phyloP scores from a whole-genome alignment of 2,113 vertebrate species.

The Trachemys scripta region DNA sequence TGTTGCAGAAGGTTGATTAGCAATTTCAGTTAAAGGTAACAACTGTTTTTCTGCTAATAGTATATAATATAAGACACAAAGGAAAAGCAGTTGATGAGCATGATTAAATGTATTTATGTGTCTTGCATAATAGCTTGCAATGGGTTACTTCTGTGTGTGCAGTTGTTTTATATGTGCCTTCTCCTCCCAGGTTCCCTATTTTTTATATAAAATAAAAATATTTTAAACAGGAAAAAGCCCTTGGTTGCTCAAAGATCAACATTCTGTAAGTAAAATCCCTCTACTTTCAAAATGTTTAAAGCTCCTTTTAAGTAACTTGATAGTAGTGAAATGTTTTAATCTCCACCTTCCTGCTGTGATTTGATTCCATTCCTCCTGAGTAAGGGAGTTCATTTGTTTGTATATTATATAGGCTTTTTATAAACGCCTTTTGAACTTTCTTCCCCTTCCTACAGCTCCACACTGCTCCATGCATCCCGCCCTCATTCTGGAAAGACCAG shows the following conservation, averaged over 20 bases:
- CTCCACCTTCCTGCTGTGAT: conserved; percentile 11
- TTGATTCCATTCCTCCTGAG: conserved; percentile 24
- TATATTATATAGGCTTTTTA: conserved; percentile 26
- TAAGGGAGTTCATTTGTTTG: conserved; percentile 47
- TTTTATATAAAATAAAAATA: neutral
- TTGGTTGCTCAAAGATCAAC: conserved; percentile 1
- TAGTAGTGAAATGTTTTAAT: neutral
- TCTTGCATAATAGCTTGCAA: neutral
- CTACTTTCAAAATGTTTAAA: neutral
- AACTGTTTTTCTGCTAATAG: neutral
- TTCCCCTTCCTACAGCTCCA: conserved; percentile 1
- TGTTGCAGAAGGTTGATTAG: neutral
- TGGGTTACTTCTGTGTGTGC: neutral
- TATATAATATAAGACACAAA: neutral
- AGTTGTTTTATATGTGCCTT: neutral
- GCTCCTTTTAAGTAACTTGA: neutral
- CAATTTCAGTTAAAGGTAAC: neutral
- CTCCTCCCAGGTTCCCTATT: neutral
- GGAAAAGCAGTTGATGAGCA: neutral
- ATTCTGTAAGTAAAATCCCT: neutral
- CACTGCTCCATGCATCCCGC: neutral
- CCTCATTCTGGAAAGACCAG: neutral
- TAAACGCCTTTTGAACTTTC: conserved; percentile 11
- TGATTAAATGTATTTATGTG: neutral
- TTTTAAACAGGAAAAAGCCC: neutral